Conservation (phyloP, 2,888 invertebrate genomes). For the Strigamia transsilvanica region DNA sequence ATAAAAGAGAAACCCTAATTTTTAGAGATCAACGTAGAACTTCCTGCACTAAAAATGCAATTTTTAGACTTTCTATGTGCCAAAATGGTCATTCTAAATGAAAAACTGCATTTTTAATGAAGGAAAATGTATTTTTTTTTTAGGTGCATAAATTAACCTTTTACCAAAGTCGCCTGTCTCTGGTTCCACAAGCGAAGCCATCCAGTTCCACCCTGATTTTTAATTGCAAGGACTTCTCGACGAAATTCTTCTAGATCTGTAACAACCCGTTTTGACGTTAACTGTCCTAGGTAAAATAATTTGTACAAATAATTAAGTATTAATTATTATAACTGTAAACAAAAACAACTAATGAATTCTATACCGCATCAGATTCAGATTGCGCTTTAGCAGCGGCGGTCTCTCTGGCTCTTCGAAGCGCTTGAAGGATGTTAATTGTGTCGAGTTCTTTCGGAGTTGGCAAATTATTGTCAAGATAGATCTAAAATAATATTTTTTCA, state of each 20-base stretch:
- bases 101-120: no score
- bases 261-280: background rate
- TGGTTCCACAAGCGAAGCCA: conserved; percentile 5
- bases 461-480: conserved; percentile 86
- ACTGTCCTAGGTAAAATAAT: conserved; percentile 7
- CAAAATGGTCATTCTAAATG: no score
- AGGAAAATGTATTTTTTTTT: no score
- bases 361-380: background rate
- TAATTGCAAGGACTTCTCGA: background rate
- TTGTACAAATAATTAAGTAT: background rate
- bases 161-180: background rate
- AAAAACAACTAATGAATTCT: background rate
- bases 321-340: background rate
- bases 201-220: background rate
- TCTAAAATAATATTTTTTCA: background rate
- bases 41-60: no score
- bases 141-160: no score
- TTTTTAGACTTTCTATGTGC: background rate
- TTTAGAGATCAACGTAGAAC: no score
- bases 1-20: no score
- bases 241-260: background rate
- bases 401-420: conserved; percentile 81
- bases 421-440: conserved; percentile 88
- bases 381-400: conserved; percentile 60
- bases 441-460: conserved; percentile 89